These are phyloP conservation scores for Parazoanthus swiftii DNA, from an alignment of 92 coral and sea anemone genomes.

Conservation along the genomic window DNA sequence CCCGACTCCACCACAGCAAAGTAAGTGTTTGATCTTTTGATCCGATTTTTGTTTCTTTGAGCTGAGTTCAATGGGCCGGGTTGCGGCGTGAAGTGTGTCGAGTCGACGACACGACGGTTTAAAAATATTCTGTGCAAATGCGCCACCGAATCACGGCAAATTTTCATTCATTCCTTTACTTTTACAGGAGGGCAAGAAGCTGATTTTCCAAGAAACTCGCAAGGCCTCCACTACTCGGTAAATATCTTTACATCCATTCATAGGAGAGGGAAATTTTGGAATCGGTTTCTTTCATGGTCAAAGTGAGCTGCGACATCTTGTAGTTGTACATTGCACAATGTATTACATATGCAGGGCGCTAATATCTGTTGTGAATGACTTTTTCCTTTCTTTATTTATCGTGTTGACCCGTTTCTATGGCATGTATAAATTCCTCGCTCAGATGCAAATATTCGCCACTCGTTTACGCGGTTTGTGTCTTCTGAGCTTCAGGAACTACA, in stretches of 20 bases:
- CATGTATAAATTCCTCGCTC: slow-evolving; percentile 21
- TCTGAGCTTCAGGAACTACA: slow-evolving; percentile 1
- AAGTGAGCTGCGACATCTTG: slow-evolving; percentile 12
- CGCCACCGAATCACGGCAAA: slow-evolving; percentile 36
- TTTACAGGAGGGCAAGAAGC: slow-evolving; percentile 32
- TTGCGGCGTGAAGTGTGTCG: slow-evolving; percentile 44
- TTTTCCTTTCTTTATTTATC: slow-evolving; percentile 27
- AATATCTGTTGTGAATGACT: slow-evolving; percentile 27
- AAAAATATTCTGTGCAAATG: slow-evolving; percentile 32
- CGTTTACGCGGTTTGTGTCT: not conserved
- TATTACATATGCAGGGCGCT: not conserved
- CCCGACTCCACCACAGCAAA: slow-evolving; percentile 73
- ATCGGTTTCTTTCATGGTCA: slow-evolving; percentile 8
- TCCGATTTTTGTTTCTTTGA: slow-evolving; percentile 9
- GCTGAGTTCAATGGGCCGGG: slow-evolving; percentile 34
- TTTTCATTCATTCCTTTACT: slow-evolving; percentile 43
- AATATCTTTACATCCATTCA: not conserved
- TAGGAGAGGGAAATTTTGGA: not conserved
- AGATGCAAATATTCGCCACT: not conserved
- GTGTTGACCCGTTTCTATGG: slow-evolving; percentile 35
- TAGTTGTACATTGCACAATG: slow-evolving; percentile 41
- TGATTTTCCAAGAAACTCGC: slow-evolving; percentile 33
- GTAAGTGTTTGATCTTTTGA: slow-evolving; percentile 61
- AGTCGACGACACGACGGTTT: slow-evolving; percentile 34
- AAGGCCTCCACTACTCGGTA: slow-evolving; percentile 7